Conservation (phyloP, 2,797 vertebrate genomes). For the Rhodeus uyekii region DNA sequence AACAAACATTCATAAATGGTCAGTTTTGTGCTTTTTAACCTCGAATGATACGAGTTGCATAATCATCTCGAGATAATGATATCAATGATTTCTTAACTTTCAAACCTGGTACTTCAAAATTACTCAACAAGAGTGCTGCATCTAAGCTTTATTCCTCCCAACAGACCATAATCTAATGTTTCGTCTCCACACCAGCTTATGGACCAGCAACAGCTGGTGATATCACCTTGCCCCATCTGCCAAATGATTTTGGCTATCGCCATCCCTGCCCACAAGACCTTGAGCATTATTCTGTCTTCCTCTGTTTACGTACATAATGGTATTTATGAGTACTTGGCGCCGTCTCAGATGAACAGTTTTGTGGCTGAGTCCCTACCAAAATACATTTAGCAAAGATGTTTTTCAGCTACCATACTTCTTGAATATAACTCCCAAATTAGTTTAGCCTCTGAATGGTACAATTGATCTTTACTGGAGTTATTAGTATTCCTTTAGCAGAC, state of each 20-base stretch:
- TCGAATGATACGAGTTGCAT: background rate
- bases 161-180: slow-evolving; percentile 44
- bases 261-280: slow-evolving; percentile 32
- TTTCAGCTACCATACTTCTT: background rate
- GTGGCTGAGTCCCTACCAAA: background rate
- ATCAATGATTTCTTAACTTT: background rate
- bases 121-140: slow-evolving; percentile 24
- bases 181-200: slow-evolving; percentile 45
- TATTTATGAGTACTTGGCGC: background rate
- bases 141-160: slow-evolving; percentile 32
- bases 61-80: background rate
- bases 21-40: slow-evolving; percentile 2
- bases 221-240: slow-evolving; percentile 51
- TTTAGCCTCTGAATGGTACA: background rate
- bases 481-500: background rate
- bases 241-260: slow-evolving; percentile 39
- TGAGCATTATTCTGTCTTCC: slow-evolving; percentile 29
- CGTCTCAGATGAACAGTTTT: slow-evolving; percentile 20
- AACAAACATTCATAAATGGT: background rate
- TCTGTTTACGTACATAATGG: slow-evolving; percentile 20
- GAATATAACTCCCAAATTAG: background rate
- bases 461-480: background rate
- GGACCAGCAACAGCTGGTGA: slow-evolving; percentile 53
- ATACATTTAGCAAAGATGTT: slow-evolving; percentile 16
- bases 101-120: slow-evolving; percentile 20